Base-by-base conservation (phyloP, 2,888 invertebrate genomes). In the Lepetodrilus schrolli region DNA sequence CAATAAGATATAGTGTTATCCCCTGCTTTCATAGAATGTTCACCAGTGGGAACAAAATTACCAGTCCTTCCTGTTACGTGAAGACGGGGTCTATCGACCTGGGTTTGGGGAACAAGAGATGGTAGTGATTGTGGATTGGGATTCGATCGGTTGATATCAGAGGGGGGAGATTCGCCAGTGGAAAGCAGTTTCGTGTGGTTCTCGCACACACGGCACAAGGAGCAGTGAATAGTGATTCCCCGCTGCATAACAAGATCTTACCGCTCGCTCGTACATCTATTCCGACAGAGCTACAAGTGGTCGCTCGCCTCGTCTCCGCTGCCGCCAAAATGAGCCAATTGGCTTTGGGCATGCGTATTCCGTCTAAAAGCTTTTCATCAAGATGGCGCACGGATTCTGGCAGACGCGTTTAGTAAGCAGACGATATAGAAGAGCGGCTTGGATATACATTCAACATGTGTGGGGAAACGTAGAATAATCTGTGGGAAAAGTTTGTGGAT, bases 11-110 rank as follows among this genome's bases (percentile, higher is more conserved):
- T 10, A 58, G 58, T 43, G 30, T 58, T 30, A 23, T 58, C 58
- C 26, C n/a, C 58, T n/a, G 58, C n/a, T 7, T 58, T 58, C 58
- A 58, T 30, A 30, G 30, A 58, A 10, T 17, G n/a, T 58, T 26
- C 58, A 58, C 58, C 58, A 26, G 68, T 68, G 68, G 43, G 47
- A 68, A 47, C 43, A 68, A 68, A 68, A 68, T 68, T 68, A 68
- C 43, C 68, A 68, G 68, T 68, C 43, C 23, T 68, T 68, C 68
- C 68, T 68, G 47, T 68, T 26, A 17, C 58, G 58, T 58, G 30
- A 58, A 58, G 58, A 58, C 58, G n/a, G 58, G 58, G 58, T 58
- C 58, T 30, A 58, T 58, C 58, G 58, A 58, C 58, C 58, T 17
- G 34, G 30, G 26, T 34, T 58, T 58, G 26, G 17, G 58, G 30